phyloP scores from a whole-genome alignment of 2,797 vertebrate species.

The Myotis vivesi region DNA sequence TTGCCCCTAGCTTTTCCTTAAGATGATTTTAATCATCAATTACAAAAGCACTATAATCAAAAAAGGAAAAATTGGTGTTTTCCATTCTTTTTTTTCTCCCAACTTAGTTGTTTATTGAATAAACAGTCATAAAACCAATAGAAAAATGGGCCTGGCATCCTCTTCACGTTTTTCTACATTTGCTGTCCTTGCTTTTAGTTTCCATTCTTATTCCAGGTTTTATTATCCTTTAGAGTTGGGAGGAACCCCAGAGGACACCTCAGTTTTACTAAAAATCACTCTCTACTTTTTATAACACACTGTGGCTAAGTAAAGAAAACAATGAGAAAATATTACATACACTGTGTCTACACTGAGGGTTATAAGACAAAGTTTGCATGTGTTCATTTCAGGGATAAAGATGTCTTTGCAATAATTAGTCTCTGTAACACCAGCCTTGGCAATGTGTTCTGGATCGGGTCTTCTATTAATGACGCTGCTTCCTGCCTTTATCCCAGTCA shows the following conservation, averaged over 20 bases:
- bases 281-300: background rate
- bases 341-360: background rate
- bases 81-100: background rate
- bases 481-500: constrained; percentile 72
- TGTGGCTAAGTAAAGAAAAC: background rate
- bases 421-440: background rate
- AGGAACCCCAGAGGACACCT: background rate
- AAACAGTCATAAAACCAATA: background rate
- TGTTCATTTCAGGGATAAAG: background rate
- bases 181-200: background rate
- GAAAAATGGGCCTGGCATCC: background rate
- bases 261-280: background rate
- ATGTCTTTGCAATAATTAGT: background rate
- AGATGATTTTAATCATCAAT: background rate
- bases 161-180: background rate
- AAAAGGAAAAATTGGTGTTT: background rate
- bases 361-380: background rate
- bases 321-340: background rate
- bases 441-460: background rate
- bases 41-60: background rate
- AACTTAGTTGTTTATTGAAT: background rate
- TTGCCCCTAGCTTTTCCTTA: background rate
- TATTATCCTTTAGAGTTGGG: background rate
- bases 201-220: background rate
- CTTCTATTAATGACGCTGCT: constrained; percentile 61